A percentile compares a stretch with the other conserved stretches of the same genome.
phyloP scores from a whole-genome alignment of 2,888 invertebrate species.

The Caenorhabditis macrosperma region DNA sequence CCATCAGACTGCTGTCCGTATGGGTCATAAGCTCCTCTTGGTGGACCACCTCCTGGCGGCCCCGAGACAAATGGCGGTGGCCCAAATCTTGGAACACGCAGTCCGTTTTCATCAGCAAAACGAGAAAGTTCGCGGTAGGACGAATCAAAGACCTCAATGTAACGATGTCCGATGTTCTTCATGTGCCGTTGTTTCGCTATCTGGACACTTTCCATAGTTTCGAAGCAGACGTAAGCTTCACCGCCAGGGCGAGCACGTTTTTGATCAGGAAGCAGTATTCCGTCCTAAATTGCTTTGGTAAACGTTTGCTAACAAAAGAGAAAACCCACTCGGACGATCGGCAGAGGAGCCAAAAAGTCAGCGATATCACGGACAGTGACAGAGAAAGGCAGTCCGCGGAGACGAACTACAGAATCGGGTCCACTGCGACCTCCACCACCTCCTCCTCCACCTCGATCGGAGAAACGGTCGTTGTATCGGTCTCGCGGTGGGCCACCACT shows the following conservation, averaged over 20 bases:
- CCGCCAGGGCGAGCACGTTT: slow-evolving; percentile 42
- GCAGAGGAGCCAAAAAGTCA: slow-evolving; percentile 61
- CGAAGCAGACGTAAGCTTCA: slow-evolving; percentile 64
- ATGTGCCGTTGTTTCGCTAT: slow-evolving; percentile 61
- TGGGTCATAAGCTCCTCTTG: slow-evolving; percentile 40
- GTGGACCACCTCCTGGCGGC: slow-evolving; percentile 12
- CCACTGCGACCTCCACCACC: not conserved
- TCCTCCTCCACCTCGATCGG: slow-evolving; percentile 11
- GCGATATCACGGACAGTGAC: slow-evolving; percentile 55
- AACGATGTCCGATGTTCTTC: slow-evolving; percentile 66
- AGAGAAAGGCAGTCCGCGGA: slow-evolving; percentile 64
- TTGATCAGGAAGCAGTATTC: slow-evolving; percentile 62
- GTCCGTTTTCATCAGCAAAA: slow-evolving; percentile 56
- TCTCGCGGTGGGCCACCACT: slow-evolving; percentile 27
- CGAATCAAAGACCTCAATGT: slow-evolving; percentile 68
- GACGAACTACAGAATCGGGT: slow-evolving; percentile 56
- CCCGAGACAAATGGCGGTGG: slow-evolving; percentile 37
- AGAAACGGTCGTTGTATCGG: slow-evolving; percentile 5
- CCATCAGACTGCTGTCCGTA: slow-evolving; percentile 15
- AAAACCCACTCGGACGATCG: slow-evolving; percentile 58
- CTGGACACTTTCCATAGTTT: slow-evolving; percentile 49
- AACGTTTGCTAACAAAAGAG: not conserved
- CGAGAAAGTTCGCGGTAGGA: slow-evolving; percentile 51
- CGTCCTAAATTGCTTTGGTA: slow-evolving; percentile 64
- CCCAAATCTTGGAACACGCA: slow-evolving; percentile 49